Percentiles rank a stretch among this genome's conserved stretches.
phyloP scores from a whole-genome alignment of 2,113 vertebrate species.

The Crotalus viridis region DNA sequence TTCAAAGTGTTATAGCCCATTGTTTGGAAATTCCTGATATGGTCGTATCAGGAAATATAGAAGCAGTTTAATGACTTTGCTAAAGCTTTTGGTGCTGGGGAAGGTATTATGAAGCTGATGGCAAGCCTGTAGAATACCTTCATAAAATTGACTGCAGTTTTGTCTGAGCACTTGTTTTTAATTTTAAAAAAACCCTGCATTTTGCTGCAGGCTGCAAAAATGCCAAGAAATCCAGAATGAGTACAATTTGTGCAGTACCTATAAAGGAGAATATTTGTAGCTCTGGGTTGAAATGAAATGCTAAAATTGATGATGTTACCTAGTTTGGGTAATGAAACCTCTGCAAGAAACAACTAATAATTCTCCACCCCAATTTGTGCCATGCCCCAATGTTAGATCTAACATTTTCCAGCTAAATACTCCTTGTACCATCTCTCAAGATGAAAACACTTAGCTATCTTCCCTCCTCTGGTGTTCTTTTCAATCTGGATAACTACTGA shows the following conservation, averaged over 20 bases:
- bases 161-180: fast-evolving
- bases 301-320: neutral
- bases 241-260: fast-evolving
- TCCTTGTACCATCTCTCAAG: neutral
- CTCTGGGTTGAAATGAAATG: neutral
- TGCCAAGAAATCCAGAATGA: neutral
- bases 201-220: neutral
- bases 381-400: neutral
- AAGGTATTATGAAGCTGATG: fast-evolving
- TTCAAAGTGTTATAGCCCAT: neutral
- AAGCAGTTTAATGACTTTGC: neutral
- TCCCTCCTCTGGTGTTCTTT: fast-evolving
- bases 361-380: fast-evolving
- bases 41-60: neutral
- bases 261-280: neutral
- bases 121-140: neutral
- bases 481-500: neutral
- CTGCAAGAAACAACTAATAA: neutral
- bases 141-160: neutral
- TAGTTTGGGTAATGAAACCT: neutral
- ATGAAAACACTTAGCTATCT: neutral
- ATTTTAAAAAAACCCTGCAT: fast-evolving
- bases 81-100: neutral
- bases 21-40: neutral
- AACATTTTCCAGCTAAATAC: neutral